Percentiles rank a stretch among this genome's conserved stretches.
These are phyloP conservation scores for Myzus persicae DNA, from an alignment of 1,140 invertebrate genomes.

Conservation along the genomic window DNA sequence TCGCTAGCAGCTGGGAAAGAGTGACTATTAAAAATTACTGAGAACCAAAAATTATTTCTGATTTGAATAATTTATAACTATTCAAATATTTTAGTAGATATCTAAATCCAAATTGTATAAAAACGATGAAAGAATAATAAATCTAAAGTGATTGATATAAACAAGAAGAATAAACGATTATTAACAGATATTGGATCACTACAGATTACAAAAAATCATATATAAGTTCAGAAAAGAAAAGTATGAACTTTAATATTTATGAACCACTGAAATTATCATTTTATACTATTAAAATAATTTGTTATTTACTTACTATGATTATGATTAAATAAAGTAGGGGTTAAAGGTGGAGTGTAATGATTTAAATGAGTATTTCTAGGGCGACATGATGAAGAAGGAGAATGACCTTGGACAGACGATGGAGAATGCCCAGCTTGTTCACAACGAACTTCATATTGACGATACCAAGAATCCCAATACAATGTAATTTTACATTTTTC, in stretches of 20 bases:
- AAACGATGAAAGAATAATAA: not conserved
- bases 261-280: not conserved
- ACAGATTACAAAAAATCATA: not conserved
- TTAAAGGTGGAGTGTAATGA: constrained; percentile 54
- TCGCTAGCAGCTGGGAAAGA: not conserved
- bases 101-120: not conserved
- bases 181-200: not conserved
- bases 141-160: not conserved
- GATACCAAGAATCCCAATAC: constrained; percentile 94
- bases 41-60: not conserved
- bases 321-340: constrained; percentile 57
- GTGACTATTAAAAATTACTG: not conserved
- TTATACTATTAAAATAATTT: not conserved
- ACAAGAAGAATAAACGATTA: too few species aligned
- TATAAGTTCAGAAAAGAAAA: not conserved
- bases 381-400: constrained; percentile 51
- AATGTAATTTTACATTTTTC: constrained; percentile 65
- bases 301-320: constrained; percentile 54
- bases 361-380: constrained; percentile 50
- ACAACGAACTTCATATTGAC: constrained; percentile 65
- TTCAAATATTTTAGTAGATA: not conserved
- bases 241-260: not conserved
- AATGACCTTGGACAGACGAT: constrained; percentile 53
- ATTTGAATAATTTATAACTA: not conserved
- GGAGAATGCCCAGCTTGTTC: constrained; percentile 57